Percentiles rank a stretch among this genome's conserved stretches.
Evolutionary conservation across 1,140 invertebrate genomes (phyloP).

Genomic region (Anastrepha obliqua): DNA sequence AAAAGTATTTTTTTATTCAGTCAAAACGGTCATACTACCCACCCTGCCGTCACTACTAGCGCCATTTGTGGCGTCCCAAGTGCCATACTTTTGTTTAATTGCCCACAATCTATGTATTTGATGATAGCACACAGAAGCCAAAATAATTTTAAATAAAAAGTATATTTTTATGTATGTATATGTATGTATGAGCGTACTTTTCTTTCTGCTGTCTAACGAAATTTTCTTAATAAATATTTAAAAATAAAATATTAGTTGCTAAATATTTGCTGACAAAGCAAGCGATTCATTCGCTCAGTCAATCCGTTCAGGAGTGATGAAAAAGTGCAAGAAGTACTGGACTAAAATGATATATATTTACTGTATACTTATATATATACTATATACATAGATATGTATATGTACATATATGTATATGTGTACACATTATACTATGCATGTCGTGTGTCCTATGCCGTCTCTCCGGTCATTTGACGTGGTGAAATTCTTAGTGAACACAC

Average conservation of each 20-base stretch:
- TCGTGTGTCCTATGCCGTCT: no score
- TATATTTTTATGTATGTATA: neutral
- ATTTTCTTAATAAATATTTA: slow-evolving; percentile 1
- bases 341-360: no score
- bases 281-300: neutral
- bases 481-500: neutral
- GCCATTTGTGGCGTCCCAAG: neutral
- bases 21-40: neutral
- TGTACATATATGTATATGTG: no score
- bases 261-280: slow-evolving; percentile 29
- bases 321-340: neutral
- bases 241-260: slow-evolving; percentile 27
- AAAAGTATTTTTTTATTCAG: no score
- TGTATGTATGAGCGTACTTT: no score
- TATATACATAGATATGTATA: no score
- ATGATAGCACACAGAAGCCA: neutral
- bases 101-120: neutral
- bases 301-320: neutral
- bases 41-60: neutral
- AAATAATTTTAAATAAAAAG: neutral
- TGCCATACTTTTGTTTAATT: neutral
- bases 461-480: neutral
- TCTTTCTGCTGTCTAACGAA: neutral
- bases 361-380: no score
- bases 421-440: no score